phyloP scores from a whole-genome alignment of 2,797 vertebrate species.

The Knipowitschia caucasica region DNA sequence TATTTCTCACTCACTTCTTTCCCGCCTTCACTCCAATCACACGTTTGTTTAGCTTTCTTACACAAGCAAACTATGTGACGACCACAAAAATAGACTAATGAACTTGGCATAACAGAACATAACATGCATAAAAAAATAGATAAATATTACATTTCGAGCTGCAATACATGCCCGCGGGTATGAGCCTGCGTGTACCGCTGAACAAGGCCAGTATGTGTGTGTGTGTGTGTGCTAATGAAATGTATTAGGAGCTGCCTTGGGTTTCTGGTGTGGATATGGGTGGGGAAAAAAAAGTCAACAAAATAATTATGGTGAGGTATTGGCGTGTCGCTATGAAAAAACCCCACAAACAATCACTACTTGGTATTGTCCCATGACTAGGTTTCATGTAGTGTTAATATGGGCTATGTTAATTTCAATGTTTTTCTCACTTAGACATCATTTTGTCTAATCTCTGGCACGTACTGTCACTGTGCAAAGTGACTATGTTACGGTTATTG shows the following conservation, averaged over 20 bases:
- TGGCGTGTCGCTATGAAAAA: constrained; percentile 34
- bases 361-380: constrained; percentile 23
- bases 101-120: constrained; percentile 55
- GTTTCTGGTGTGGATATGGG: constrained; percentile 39
- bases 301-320: constrained; percentile 67
- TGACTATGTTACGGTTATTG: no score
- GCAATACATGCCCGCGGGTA: constrained; percentile 44
- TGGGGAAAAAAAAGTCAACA: constrained; percentile 23
- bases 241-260: constrained; percentile 76
- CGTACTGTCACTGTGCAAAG: neutral
- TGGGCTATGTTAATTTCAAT: neutral
- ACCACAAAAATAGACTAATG: constrained; percentile 17
- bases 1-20: constrained; percentile 19
- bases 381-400: constrained; percentile 18
- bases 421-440: no score
- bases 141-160: constrained; percentile 66
- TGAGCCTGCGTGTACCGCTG: constrained; percentile 28
- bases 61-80: constrained; percentile 12
- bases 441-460: neutral
- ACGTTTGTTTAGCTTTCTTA: constrained; percentile 10
- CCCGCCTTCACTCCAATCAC: constrained; percentile 5
- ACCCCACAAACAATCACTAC: constrained; percentile 38
- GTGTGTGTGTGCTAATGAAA: constrained; percentile 57
- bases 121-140: constrained; percentile 60
- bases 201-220: constrained; percentile 29